Evolutionary conservation across 2,797 vertebrate genomes (phyloP).

Genomic region (Microcaecilia unicolor): DNA sequence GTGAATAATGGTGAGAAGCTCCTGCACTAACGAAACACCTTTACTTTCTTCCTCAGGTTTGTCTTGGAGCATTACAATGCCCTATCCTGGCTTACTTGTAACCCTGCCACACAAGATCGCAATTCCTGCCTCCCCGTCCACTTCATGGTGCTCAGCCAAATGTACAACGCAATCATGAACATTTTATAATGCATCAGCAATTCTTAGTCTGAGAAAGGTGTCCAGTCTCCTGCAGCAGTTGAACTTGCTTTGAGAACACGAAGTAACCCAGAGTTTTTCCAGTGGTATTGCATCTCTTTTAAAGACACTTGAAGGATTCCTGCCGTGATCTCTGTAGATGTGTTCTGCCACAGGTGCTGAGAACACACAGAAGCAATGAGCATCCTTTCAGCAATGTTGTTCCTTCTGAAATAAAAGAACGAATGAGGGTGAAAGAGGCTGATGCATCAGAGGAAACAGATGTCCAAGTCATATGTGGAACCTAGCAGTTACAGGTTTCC

Average conservation of each 20-base stretch:
- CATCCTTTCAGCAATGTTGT: slow-evolving; percentile 30
- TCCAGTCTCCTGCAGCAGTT: too few relatives aligned
- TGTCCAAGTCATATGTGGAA: too few relatives aligned
- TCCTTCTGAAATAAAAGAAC: too few relatives aligned
- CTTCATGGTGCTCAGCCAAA: slow-evolving; percentile 88
- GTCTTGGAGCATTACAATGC: slow-evolving; percentile 98
- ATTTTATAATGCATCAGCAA: slow-evolving; percentile 60
- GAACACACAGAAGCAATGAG: slow-evolving; percentile 30
- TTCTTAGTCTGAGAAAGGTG: slow-evolving; percentile 26
- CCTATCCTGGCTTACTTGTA: slow-evolving; percentile 94
- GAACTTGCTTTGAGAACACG: too few relatives aligned
- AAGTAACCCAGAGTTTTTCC: slow-evolving; percentile 29
- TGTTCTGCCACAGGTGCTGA: slow-evolving; percentile 34
- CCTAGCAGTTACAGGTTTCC: too few relatives aligned
- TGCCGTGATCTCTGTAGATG: slow-evolving; percentile 31
- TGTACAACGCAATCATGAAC: slow-evolving; percentile 97
- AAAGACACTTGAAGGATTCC: too few relatives aligned
- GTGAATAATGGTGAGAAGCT: too few relatives aligned
- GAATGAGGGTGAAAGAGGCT: too few relatives aligned
- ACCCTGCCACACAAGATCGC: slow-evolving; percentile 89
- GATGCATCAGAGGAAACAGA: too few relatives aligned
- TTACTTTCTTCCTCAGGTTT: slow-evolving; percentile 62
- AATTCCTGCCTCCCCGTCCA: slow-evolving; percentile 96
- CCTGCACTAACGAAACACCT: too few relatives aligned
- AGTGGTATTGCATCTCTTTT: slow-evolving; percentile 33